phyloP scores from a whole-genome alignment of 2,888 invertebrate genomes.

The Metellina segmentata region DNA sequence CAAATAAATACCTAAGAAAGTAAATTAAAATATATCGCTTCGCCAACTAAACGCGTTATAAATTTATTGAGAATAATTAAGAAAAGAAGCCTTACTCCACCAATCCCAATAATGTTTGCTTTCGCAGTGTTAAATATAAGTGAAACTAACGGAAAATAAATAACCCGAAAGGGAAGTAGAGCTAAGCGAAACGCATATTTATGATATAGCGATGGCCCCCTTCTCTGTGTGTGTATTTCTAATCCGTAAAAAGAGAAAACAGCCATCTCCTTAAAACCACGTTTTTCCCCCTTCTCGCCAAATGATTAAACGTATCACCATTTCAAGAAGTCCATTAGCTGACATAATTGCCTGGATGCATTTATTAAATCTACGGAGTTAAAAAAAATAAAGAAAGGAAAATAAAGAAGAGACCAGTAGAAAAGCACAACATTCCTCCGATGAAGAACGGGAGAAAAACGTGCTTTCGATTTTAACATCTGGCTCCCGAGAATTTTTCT shows the following conservation, averaged over 20 bases:
- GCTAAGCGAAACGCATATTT: neutral
- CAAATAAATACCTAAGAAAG: too few species aligned
- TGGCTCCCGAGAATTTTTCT: conserved; percentile 10
- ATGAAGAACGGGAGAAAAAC: conserved; percentile 19
- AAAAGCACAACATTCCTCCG: conserved; percentile 10
- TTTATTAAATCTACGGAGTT: conserved; percentile 29
- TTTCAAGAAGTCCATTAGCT: conserved; percentile 33
- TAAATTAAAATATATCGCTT: too few species aligned
- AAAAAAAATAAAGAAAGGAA: conserved; percentile 9
- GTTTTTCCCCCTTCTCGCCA: neutral
- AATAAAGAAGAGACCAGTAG: neutral
- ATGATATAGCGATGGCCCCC: neutral
- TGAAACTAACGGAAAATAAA: too few species aligned
- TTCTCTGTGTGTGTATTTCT: neutral
- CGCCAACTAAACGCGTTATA: too few species aligned
- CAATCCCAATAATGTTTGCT: too few species aligned
- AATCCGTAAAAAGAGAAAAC: neutral
- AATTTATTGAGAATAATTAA: too few species aligned
- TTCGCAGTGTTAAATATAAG: too few species aligned
- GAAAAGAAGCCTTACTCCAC: too few species aligned
- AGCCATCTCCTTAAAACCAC: neutral
- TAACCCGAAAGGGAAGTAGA: too few species aligned
- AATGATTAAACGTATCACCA: conserved; percentile 18
- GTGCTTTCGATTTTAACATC: conserved; percentile 35
- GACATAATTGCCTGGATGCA: conserved; percentile 22